Evolutionary conservation across 1,140 invertebrate species (phyloP).

Genomic region (Helicoverpa armigera): DNA sequence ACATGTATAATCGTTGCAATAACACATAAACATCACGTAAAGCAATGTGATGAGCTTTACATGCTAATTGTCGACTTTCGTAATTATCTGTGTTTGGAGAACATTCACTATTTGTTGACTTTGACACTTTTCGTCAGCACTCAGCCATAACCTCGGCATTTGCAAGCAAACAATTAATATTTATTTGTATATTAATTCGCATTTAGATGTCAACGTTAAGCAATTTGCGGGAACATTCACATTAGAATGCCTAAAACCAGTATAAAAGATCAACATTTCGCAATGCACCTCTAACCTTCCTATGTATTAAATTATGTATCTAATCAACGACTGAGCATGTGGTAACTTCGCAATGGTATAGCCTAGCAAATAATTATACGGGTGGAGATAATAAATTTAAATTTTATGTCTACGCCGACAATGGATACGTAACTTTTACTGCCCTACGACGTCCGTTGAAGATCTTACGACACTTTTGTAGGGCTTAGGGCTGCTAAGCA

Average conservation of each 20-base stretch:
- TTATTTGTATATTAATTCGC: neutral
- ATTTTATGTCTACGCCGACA: conserved; percentile 38
- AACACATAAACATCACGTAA: neutral
- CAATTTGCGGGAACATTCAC: neutral
- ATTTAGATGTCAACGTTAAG: conserved; percentile 4
- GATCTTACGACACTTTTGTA: conserved; percentile 14
- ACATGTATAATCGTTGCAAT: neutral
- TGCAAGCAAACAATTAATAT: neutral
- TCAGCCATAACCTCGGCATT: conserved; percentile 16
- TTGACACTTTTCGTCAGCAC: neutral
- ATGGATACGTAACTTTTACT: conserved; percentile 39
- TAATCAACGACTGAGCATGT: conserved; percentile 25
- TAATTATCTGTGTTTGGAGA: conserved; percentile 11
- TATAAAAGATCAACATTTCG: conserved; percentile 4
- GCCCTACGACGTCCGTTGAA: neutral
- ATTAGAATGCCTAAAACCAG: neutral
- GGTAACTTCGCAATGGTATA: conserved; percentile 28
- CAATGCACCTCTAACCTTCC: conserved; percentile 5
- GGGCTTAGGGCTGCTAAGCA: conserved; percentile 9
- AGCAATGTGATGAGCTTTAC: conserved; percentile 1
- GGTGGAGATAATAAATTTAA: conserved; percentile 44
- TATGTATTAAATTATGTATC: conserved; percentile 28
- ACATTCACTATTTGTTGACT: conserved; percentile 26
- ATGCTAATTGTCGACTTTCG: neutral
- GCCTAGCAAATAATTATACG: conserved; percentile 43